phyloP scores from a whole-genome alignment of 2,888 invertebrate species.

The Phortica magna region DNA sequence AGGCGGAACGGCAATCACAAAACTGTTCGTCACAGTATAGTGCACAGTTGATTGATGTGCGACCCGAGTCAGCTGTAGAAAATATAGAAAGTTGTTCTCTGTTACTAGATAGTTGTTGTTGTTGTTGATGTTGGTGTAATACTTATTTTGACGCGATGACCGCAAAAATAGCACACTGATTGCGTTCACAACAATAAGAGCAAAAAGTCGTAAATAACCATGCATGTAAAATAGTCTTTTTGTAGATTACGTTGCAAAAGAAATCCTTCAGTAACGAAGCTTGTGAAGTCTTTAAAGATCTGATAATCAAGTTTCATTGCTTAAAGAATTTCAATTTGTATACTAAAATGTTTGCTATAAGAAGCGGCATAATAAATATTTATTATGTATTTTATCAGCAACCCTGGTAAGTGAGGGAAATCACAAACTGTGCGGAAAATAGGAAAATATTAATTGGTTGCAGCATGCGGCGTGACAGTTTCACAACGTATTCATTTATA shows the following conservation, averaged over 20 bases:
- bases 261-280: background rate
- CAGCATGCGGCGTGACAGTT: background rate
- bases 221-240: background rate
- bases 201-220: background rate
- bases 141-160: constrained; percentile 19
- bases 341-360: background rate
- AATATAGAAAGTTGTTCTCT: background rate
- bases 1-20: background rate
- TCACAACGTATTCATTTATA: background rate
- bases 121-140: background rate
- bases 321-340: background rate
- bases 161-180: constrained; percentile 17
- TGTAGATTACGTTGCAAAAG: background rate
- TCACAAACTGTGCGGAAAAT: constrained; percentile 1
- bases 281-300: background rate
- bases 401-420: too few relatives aligned
- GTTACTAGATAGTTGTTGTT: background rate
- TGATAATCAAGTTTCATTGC: background rate
- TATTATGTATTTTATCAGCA: too few relatives aligned
- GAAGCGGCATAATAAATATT: background rate
- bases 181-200: background rate
- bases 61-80: constrained; percentile 6
- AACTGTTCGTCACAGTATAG: background rate
- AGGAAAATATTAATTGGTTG: background rate
- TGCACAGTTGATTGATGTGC: constrained; percentile 17